phyloP scores from a whole-genome alignment of 2,888 invertebrate species.

The Epinotia nisella region DNA sequence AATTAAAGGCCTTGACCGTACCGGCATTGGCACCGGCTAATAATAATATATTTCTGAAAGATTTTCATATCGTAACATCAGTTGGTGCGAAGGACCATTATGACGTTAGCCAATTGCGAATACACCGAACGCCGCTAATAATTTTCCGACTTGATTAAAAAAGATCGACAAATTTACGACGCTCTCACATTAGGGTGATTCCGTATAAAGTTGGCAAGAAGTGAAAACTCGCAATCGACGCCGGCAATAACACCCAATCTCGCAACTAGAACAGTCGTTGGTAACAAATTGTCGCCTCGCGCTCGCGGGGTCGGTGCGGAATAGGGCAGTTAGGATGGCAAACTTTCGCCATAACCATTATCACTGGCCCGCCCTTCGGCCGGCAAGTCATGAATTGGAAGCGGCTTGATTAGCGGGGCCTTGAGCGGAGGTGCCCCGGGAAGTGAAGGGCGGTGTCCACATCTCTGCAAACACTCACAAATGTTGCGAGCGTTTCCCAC shows the following conservation, averaged over 20 bases:
- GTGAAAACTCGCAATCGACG: constrained; percentile 56
- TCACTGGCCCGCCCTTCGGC: constrained; percentile 71
- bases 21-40: too few relatives aligned
- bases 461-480: not conserved
- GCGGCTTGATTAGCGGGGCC: constrained; percentile 28
- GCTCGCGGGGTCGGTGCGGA: constrained; percentile 55
- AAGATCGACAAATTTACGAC: constrained; percentile 42
- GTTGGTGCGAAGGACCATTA: not conserved
- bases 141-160: constrained; percentile 32
- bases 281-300: constrained; percentile 66
- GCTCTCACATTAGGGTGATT: constrained; percentile 36
- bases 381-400: constrained; percentile 51
- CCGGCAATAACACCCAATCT: constrained; percentile 61
- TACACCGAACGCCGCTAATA: constrained; percentile 3
- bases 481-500: not conserved
- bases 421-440: not conserved
- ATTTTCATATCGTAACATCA: too few relatives aligned
- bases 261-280: constrained; percentile 59
- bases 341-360: constrained; percentile 82
- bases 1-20: too few relatives aligned
- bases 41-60: too few relatives aligned
- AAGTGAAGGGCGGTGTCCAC: not conserved
- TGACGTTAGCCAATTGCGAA: not conserved
- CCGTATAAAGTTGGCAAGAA: constrained; percentile 49
- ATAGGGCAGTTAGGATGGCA: constrained; percentile 65